Evolutionary conservation across 1,140 invertebrate species (phyloP).

Genomic region (Formica exsecta): DNA sequence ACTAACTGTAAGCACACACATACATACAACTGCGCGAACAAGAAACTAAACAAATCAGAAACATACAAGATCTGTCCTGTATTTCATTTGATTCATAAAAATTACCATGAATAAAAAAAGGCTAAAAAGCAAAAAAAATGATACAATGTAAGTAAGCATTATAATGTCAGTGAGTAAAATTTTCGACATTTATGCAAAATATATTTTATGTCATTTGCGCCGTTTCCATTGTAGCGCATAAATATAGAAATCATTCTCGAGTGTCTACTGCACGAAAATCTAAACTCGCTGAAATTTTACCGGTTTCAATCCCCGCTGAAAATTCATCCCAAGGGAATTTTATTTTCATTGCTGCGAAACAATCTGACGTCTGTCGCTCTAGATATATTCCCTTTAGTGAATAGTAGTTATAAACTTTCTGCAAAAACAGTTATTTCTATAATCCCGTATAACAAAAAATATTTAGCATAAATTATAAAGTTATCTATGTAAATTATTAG

Average conservation of each 20-base stretch:
- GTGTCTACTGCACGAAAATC: constrained; percentile 17
- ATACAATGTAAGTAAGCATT: too few relatives aligned
- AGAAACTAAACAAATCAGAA: not conserved
- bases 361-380: constrained; percentile 29
- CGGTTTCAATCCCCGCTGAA: constrained; percentile 40
- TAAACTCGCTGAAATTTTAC: constrained; percentile 41
- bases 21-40: not conserved
- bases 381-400: constrained; percentile 18
- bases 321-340: constrained; percentile 48
- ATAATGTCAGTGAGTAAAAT: constrained; percentile 10
- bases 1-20: not conserved
- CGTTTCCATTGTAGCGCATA: constrained; percentile 25
- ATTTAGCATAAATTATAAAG: constrained; percentile 18
- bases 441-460: not conserved
- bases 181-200: constrained; percentile 25
- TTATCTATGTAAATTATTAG: constrained; percentile 23
- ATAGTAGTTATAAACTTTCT: constrained; percentile 6
- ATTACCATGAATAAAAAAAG: not conserved
- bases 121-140: too few relatives aligned
- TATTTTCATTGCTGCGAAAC: constrained; percentile 44
- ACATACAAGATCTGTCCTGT: not conserved
- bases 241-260: constrained; percentile 26
- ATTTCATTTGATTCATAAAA: constrained; percentile 9
- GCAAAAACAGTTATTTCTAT: constrained; percentile 18
- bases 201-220: not conserved